These are phyloP conservation scores for Malthinus flaveolus DNA, from an alignment of 2,888 invertebrate genomes.

Conservation along the genomic window DNA sequence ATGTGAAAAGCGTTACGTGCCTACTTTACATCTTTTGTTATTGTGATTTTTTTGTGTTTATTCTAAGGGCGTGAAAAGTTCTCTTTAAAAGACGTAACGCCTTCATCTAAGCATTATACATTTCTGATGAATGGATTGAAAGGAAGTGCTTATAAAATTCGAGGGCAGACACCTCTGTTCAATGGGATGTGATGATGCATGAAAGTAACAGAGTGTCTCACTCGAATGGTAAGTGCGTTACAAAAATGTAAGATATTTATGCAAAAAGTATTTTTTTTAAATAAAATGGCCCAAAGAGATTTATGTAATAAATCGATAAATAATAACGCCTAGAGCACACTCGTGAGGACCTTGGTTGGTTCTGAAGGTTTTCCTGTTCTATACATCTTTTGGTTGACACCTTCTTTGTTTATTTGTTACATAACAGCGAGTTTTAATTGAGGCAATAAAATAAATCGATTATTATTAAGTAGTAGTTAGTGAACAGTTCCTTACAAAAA, in stretches of 20 bases:
- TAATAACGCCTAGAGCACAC: slow-evolving; percentile 26
- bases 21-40: slow-evolving; percentile 39
- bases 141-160: slow-evolving; percentile 35
- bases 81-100: slow-evolving; percentile 30
- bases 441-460: slow-evolving; percentile 10
- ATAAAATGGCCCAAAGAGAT: not conserved
- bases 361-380: slow-evolving; percentile 39
- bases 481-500: too few species aligned
- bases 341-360: slow-evolving; percentile 39
- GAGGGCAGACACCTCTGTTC: slow-evolving; percentile 34
- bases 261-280: too few species aligned
- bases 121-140: slow-evolving; percentile 38
- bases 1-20: slow-evolving; percentile 34
- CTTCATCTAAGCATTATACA: slow-evolving; percentile 36
- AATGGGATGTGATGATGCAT: slow-evolving; percentile 36
- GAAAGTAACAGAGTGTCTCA: slow-evolving; percentile 32
- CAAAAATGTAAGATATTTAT: slow-evolving; percentile 9
- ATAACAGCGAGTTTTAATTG: not conserved
- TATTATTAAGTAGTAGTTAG: too few species aligned
- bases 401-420: slow-evolving; percentile 2
- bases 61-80: slow-evolving; percentile 36
- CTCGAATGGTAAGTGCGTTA: slow-evolving; percentile 31
- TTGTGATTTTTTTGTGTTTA: slow-evolving; percentile 35
- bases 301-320: not conserved
- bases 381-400: slow-evolving; percentile 25